Percentiles rank a stretch among this genome's conserved stretches.
These are phyloP conservation scores for Allobates femoralis DNA, from an alignment of 2,797 vertebrate genomes.

Conservation along the genomic window DNA sequence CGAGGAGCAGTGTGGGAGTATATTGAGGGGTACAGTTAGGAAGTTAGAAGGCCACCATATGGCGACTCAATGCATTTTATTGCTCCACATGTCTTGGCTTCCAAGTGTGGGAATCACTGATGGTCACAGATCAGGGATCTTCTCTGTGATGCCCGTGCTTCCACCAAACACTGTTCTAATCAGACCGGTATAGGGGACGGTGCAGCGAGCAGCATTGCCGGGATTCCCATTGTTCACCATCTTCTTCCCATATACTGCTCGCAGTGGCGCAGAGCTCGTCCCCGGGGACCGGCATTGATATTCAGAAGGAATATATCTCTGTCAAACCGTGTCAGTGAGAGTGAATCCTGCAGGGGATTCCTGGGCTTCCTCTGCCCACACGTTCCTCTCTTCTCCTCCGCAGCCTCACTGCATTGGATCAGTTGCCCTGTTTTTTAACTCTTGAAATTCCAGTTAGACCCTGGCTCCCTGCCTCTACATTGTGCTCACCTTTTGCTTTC, in stretches of 20 bases:
- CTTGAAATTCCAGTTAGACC: not conserved
- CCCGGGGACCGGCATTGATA: not conserved
- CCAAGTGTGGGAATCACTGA: not conserved
- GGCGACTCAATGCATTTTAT: too few relatives aligned
- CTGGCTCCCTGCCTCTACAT: too few relatives aligned
- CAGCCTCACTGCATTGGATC: not conserved
- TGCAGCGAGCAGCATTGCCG: not conserved
- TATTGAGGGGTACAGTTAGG: too few relatives aligned
- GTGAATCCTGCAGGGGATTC: slow-evolving; percentile 26
- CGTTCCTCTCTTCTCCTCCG: not conserved
- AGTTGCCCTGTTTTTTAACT: not conserved
- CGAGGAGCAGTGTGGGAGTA: too few relatives aligned
- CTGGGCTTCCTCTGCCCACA: slow-evolving; percentile 7
- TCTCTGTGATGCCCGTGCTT: not conserved
- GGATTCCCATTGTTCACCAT: not conserved
- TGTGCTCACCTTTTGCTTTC: not conserved
- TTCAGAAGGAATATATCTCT: not conserved
- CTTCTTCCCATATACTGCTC: not conserved
- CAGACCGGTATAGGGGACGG: not conserved
- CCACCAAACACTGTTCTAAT: not conserved
- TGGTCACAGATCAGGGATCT: not conserved
- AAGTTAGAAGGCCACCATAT: too few relatives aligned
- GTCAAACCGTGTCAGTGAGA: slow-evolving; percentile 4
- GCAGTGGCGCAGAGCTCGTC: slow-evolving; percentile 11
- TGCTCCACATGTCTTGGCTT: too few relatives aligned